Conservation (phyloP, 2,888 invertebrate species). For the Epiblema foenella region DNA sequence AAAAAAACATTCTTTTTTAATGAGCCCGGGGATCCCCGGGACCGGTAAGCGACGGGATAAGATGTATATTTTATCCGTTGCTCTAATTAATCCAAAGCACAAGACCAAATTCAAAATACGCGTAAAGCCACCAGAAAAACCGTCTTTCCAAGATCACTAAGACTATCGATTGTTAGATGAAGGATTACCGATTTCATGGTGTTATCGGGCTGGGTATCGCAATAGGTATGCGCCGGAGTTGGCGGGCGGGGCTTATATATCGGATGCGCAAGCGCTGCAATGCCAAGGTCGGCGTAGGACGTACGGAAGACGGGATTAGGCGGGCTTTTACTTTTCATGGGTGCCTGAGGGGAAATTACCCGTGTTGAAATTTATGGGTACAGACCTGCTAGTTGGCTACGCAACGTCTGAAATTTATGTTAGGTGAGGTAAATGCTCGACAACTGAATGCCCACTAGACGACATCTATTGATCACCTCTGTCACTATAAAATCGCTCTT, state of each 20-base stretch:
- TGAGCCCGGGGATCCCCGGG: no score
- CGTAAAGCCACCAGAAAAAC: background rate
- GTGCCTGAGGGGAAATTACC: conserved; percentile 14
- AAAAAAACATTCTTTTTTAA: no score
- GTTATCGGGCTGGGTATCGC: conserved; percentile 61
- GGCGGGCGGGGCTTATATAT: conserved; percentile 69
- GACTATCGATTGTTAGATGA: background rate
- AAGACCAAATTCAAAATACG: background rate
- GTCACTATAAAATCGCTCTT: no score
- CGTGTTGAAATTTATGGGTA: no score
- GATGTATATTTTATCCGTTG: no score
- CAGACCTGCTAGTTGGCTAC: no score
- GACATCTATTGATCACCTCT: no score
- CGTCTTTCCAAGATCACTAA: background rate
- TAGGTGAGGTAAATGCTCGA: no score
- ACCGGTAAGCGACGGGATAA: no score
- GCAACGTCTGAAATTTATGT: no score
- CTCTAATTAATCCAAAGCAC: no score
- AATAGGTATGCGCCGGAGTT: conserved; percentile 65
- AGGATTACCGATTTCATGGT: conserved; percentile 80
- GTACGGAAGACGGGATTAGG: conserved; percentile 43
- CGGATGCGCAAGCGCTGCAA: conserved; percentile 59
- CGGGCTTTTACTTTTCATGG: conserved; percentile 48
- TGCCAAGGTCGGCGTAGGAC: conserved; percentile 71
- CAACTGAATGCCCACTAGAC: no score